Base-by-base conservation (phyloP, 2,888 invertebrate species). In the Macaria liturata region DNA sequence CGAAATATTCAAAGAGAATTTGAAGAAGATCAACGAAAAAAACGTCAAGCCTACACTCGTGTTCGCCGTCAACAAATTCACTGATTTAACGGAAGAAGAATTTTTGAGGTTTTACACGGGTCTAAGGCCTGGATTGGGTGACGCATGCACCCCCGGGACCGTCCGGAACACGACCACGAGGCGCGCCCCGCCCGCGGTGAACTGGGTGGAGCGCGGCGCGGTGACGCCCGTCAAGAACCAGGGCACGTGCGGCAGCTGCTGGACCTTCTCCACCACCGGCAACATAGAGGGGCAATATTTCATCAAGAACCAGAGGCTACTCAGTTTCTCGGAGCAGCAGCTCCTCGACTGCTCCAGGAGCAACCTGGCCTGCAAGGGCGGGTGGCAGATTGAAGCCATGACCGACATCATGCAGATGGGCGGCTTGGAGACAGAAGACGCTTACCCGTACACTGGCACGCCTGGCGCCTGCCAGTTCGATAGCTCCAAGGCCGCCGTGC, bases 251-350 rank as follows among this genome's bases (percentile, higher is more conserved):
- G 49, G 54, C 7, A 34, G 47, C 9, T 62, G 62, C 39, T 62
- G 54, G 51, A 51, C 59, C 8, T 62, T 59, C 4, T 30, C 48
- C 42, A 45, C 53, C 3, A 52, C 20, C 30, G 59, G 54, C 8
- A 54, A 37, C 8, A 46, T 57, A 1, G 59, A 62, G 54, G 51
- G 54, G 5, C 51, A 54, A 34, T 54, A 59, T 6, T 42, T 34
- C 3, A 51, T 57, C 3, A 52, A 52, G 32, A 20, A 51, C 20
- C 37, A 51, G 0, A 20, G 46, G n/a, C 20, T 46, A 4, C 7
- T 50, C 4, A 49, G 43, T 20, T 46, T 62, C 7, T 62, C 62
- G 8, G 62, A 51, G 34, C 62, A 59, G 30, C 44, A 62, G 37
- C 9, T 58, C 4, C 20, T 62, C 31, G 55, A 58, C 42, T 62